These are phyloP conservation scores for Thamnophis elegans DNA, from an alignment of 2,797 vertebrate genomes.

Conservation along the genomic window DNA sequence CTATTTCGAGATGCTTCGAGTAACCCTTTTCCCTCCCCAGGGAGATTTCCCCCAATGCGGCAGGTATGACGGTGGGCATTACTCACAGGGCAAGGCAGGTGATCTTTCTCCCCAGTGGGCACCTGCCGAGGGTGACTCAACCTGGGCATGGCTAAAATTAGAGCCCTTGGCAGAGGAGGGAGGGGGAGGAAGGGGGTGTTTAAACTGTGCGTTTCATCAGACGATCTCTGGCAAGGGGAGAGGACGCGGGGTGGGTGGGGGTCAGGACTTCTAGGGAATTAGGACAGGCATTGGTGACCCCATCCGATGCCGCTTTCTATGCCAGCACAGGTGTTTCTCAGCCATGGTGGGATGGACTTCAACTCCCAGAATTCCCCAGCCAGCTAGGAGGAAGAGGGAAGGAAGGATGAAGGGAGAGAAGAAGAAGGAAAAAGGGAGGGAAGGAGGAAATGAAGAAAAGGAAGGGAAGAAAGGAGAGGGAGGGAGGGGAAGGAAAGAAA, in stretches of 20 bases:
- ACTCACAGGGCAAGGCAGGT: neutral
- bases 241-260: too few species aligned
- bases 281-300: neutral
- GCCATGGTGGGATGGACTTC: neutral
- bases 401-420: neutral
- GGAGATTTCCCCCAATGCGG: neutral
- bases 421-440: neutral
- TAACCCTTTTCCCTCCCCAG: too few species aligned
- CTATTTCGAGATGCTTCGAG: neutral
- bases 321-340: neutral
- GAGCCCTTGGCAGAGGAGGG: neutral
- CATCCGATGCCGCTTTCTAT: neutral
- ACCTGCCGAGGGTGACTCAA: neutral
- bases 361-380: neutral
- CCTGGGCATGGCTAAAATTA: neutral
- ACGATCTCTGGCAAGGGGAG: neutral
- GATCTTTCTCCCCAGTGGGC: fast-evolving
- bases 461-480: fast-evolving
- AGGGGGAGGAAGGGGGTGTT: neutral
- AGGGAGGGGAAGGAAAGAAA: fast-evolving
- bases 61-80: neutral
- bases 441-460: neutral
- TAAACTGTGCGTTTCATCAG: neutral
- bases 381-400: too few species aligned
- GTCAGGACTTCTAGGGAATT: neutral